A percentile compares a stretch with the other conserved stretches of the same genome.
phyloP scores from a whole-genome alignment of 1,140 invertebrate genomes.

The Drosophila littoralis region DNA sequence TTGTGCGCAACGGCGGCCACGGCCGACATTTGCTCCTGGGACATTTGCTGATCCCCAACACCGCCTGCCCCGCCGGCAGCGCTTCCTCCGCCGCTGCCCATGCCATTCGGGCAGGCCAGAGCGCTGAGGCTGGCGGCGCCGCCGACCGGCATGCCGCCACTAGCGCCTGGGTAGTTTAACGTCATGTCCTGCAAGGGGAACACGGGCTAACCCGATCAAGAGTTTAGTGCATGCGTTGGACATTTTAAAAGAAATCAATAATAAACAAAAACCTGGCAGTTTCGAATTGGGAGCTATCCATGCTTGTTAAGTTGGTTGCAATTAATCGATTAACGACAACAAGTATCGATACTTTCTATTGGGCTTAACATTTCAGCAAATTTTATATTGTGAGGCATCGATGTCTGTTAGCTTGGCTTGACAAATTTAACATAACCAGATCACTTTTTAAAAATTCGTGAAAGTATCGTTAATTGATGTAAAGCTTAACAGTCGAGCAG shows the following conservation, averaged over 20 bases:
- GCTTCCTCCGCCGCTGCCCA: constrained; percentile 39
- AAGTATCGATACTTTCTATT: constrained; percentile 1
- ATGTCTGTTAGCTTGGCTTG: not conserved
- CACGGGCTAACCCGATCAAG: constrained; percentile 71
- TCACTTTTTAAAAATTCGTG: not conserved
- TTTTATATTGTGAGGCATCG: not conserved
- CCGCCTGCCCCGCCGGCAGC: constrained; percentile 26
- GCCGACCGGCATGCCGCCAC: constrained; percentile 46
- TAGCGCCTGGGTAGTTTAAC: constrained; percentile 76
- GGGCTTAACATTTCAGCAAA: not conserved
- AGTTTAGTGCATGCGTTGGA: constrained; percentile 51
- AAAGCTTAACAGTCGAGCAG: not conserved
- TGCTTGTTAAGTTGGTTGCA: constrained; percentile 6
- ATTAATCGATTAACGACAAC: not conserved
- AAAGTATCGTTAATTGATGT: too few species aligned
- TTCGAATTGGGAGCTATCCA: not conserved
- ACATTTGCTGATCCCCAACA: constrained; percentile 70
- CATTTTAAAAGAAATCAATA: not conserved
- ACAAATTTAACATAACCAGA: not conserved
- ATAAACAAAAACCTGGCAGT: not conserved
- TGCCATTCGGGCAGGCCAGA: constrained; percentile 69
- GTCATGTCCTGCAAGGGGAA: constrained; percentile 82
- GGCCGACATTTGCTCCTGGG: constrained; percentile 81
- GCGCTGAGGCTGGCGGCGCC: constrained; percentile 47
- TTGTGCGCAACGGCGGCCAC: constrained; percentile 86